A percentile compares a stretch with the other conserved stretches of the same genome.
These are phyloP conservation scores for Cyprinella venusta DNA, from an alignment of 2,797 vertebrate genomes.

Conservation along the genomic window DNA sequence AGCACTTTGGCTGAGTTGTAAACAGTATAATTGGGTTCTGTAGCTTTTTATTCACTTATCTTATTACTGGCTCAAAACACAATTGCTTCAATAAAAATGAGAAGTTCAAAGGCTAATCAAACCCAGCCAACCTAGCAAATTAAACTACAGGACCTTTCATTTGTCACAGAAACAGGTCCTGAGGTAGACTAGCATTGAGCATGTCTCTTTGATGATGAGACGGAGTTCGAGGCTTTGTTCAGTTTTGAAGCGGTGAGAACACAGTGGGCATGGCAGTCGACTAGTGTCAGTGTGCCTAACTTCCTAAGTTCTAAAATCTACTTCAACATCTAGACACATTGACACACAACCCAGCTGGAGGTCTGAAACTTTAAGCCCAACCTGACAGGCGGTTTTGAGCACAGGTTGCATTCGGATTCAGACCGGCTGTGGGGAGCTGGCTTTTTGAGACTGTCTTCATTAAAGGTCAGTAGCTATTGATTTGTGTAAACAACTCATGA, in stretches of 20 bases:
- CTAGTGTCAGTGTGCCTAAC: slow-evolving; percentile 9
- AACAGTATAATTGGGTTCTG: slow-evolving; percentile 5
- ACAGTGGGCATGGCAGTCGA: background rate
- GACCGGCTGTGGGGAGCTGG: slow-evolving; percentile 5
- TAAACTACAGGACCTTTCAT: background rate
- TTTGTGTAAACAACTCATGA: slow-evolving; percentile 43
- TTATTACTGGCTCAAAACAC: background rate
- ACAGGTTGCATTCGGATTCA: slow-evolving; percentile 19
- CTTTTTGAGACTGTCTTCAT: slow-evolving; percentile 34
- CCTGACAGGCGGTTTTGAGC: slow-evolving; percentile 17
- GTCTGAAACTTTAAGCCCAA: slow-evolving; percentile 25
- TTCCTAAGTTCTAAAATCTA: slow-evolving; percentile 24
- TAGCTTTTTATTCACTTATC: background rate
- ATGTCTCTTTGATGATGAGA: slow-evolving; percentile 8
- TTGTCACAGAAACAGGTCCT: slow-evolving; percentile 15
- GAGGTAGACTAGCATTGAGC: slow-evolving; percentile 5
- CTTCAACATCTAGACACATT: slow-evolving; percentile 13
- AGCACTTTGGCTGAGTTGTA: background rate
- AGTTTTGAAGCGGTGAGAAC: background rate
- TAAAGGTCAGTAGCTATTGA: slow-evolving; percentile 53
- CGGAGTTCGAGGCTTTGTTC: background rate
- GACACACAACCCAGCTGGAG: slow-evolving; percentile 12
- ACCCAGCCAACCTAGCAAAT: background rate
- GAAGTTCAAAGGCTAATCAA: background rate
- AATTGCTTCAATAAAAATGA: background rate